Base-by-base conservation (phyloP, 2,797 vertebrate genomes). In the Halcyon leucocephala region DNA sequence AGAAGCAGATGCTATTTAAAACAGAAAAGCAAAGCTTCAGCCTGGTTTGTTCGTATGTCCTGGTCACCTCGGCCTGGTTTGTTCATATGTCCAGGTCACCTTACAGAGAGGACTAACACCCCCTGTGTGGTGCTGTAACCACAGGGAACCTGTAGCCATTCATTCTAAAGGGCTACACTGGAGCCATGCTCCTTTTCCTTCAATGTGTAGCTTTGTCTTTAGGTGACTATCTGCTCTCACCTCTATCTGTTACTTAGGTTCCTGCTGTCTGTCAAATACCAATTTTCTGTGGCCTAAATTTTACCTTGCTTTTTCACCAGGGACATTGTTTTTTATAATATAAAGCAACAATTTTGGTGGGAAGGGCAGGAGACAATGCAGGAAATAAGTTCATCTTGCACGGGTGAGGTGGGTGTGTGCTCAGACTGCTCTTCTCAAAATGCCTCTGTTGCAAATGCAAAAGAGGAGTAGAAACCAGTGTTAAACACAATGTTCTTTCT, bases 1-100 rank as follows among this genome's bases (percentile, higher is more conserved):
- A 93, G 69, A 46, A 92, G 83, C 81, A 91, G 81, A 72, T 86
- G 77, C 13, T 73, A 26, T 51, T 85, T 90, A 58, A 70, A 95
- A 51, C 12, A 22, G 80, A 77, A 86, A 86, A 92, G 39, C 37
- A 77, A 42, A 78, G 28, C 57, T 82, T 62, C 35, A 51, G 37
- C 67, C 48, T 86, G 48, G 2, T 48, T 89, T 73, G 19, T 70
- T 67, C 33, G 3, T 54, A 15, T 7, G 6, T 12, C 31, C 31
- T 18, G 31, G 16, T 55, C 12, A 4, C 33, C 13, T 66, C 33
- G 46, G n/a, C 60, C 61, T 85, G 46, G 3, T 46, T 89, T 71
- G 22, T 67, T 69, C 37, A 2, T 57, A 16, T 7, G 9, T 12
- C 21, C 28, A 17, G 29, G 11, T 46, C 4, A 5, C n/a, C 11